Base-by-base conservation (phyloP, 2,888 invertebrate genomes). In the Hyposoter dolosus region DNA sequence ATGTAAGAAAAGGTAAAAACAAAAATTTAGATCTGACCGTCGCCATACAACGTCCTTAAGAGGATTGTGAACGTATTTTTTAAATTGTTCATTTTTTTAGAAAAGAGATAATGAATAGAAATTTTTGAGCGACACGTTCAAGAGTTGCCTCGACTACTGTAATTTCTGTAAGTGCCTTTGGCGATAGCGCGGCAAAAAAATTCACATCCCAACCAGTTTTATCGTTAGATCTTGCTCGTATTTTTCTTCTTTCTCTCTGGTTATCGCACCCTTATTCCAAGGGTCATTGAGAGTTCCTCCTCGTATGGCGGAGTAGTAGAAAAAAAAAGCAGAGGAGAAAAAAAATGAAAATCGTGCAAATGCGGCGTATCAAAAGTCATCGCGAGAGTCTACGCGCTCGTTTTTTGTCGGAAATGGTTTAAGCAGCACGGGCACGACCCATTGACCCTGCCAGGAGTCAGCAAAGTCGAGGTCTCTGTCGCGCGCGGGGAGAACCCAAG, bases 391-490 rank as follows among this genome's bases (percentile, higher is more conserved):
- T 45, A 68, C 66, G 80, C 50, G 45, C 76, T 79, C 40, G 35
- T 71, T 66, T 78, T 68, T 40, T 43, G 80, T 83, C 83, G 85
- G 83, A 86, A 86, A 83, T 77, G 77, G 77, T 81, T 86, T 81
- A 66, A 79, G 83, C 86, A 83, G 83, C 86, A 83, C 86, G 83
- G 77, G 86, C 74, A 68, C 63, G 83, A 83, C 77, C 83, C 60
- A 32, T 78, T 78, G 83, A 83, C 74, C 86, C 81, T 32, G 66
- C 56, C 53, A 47, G 68, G 77, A 76, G 66, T 77, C 74, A 63
- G 53, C 68, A 43, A 68, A 82, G 80, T 81, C 77, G 85, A 81
- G 63, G 68, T 66, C 66, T 68, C 76, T 60, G 50, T 50, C n/a
- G 66, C 68, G 66, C 68, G 72, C 32, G 56, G 72, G 47, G 60